Evolutionary conservation across 1,140 invertebrate species (phyloP).

Genomic region (Thalassaphorura encarpata): DNA sequence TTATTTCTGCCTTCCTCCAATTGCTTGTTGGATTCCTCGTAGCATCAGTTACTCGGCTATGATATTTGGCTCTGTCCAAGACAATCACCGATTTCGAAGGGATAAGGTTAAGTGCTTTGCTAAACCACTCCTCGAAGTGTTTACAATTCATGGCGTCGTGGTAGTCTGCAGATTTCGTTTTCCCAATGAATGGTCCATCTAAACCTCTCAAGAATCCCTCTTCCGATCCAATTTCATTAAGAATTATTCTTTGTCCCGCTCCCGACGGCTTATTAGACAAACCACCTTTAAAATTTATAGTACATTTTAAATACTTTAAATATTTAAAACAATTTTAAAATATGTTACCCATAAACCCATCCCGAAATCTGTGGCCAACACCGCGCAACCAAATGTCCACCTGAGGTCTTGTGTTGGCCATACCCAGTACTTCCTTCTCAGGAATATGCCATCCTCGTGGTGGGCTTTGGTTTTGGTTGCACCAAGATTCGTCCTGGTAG

Average conservation of each 20-base stretch:
- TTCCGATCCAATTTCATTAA: not conserved
- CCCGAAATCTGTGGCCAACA: not conserved
- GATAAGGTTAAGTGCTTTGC: not conserved
- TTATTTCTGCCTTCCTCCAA: conserved; percentile 5
- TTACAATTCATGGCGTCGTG: conserved; percentile 12
- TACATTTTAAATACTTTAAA: too few species aligned
- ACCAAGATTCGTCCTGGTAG: conserved; percentile 2
- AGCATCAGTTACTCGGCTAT: not conserved
- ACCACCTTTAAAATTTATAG: not conserved
- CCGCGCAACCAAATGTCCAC: not conserved
- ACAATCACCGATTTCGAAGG: conserved; percentile 8
- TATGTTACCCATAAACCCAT: not conserved
- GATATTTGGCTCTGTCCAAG: conserved; percentile 9
- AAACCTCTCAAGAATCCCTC: not conserved
- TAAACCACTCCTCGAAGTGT: conserved; percentile 11
- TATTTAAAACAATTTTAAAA: too few species aligned
- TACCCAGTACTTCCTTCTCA: not conserved
- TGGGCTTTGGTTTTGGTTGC: not conserved
- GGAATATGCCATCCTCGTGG: not conserved
- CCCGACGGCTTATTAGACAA: not conserved
- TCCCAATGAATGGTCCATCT: not conserved
- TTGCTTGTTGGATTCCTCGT: not conserved
- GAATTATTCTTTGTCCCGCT: not conserved
- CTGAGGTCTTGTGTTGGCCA: not conserved
- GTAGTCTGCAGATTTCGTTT: conserved; percentile 7